Conservation (phyloP, 1,140 invertebrate species). For the Penaeus indicus region DNA sequence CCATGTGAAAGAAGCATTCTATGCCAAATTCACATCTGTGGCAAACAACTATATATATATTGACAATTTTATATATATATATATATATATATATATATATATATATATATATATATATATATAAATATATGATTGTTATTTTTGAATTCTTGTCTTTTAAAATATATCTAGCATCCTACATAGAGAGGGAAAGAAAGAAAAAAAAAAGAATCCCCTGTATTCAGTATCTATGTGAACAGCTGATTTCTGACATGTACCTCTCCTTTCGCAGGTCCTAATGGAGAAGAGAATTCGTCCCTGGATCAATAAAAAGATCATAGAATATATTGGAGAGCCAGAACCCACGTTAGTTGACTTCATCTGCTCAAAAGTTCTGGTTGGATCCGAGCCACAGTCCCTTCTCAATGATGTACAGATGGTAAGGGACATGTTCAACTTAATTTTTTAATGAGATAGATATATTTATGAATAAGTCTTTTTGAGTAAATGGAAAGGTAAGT, state of each 20-base stretch:
- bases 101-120: no score
- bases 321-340: slow-evolving; percentile 99
- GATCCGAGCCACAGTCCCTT: slow-evolving; percentile 92
- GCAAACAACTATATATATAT: no score
- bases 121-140: no score
- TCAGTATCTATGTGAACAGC: not conserved
- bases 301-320: slow-evolving; percentile 99
- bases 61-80: no score
- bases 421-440: slow-evolving; percentile 66
- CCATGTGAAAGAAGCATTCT: no score
- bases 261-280: slow-evolving; percentile 81
- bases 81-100: no score
- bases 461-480: not conserved
- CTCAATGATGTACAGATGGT: slow-evolving; percentile 99
- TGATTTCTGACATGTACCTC: slow-evolving; percentile 53
- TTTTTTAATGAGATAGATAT: no score
- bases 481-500: no score
- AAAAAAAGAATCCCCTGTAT: not conserved
- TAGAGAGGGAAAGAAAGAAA: not conserved
- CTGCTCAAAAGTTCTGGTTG: slow-evolving; percentile 95
- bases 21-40: no score
- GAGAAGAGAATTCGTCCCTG: slow-evolving; percentile 97
- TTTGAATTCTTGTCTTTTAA: no score
- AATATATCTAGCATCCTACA: no score
- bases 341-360: slow-evolving; percentile 99